phyloP scores from a whole-genome alignment of 2,888 invertebrate species.

The Scaeva pyrastri region DNA sequence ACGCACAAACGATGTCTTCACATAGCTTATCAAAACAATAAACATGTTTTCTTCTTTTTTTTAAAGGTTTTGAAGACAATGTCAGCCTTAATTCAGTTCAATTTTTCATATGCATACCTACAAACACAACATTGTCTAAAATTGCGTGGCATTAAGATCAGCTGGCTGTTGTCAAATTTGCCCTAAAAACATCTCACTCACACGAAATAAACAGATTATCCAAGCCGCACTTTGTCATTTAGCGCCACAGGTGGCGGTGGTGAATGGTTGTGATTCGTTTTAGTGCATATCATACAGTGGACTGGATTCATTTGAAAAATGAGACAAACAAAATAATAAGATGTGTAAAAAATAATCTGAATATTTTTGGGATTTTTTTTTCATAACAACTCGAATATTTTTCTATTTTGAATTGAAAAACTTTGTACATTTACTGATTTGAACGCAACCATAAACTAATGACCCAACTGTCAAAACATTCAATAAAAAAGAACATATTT shows the following conservation, averaged over 20 bases:
- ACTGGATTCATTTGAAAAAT: background rate
- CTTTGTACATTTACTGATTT: too few relatives aligned
- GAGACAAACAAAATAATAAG: too few relatives aligned
- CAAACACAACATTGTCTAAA: background rate
- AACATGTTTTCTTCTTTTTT: background rate
- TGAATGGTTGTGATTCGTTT: background rate
- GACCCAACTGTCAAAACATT: too few relatives aligned
- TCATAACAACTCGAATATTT: too few relatives aligned
- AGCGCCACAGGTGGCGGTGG: constrained; percentile 42
- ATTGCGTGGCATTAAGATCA: background rate
- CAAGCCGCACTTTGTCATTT: constrained; percentile 33
- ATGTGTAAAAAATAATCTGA: too few relatives aligned
- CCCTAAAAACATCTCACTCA: constrained; percentile 29
- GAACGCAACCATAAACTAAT: too few relatives aligned
- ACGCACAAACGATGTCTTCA: background rate
- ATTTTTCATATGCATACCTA: constrained; percentile 6
- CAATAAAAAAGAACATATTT: too few relatives aligned
- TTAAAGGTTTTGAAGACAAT: background rate
- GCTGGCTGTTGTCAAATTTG: constrained; percentile 19
- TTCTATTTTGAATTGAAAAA: too few relatives aligned
- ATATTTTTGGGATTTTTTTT: too few relatives aligned
- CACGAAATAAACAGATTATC: constrained; percentile 40
- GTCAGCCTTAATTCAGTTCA: constrained; percentile 10
- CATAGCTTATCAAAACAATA: constrained; percentile 8
- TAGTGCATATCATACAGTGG: background rate